Evolutionary conservation across 2,888 invertebrate species (phyloP), one percentile per base, ranked within the genome.

Genomic region (Dysmachus trigonus): DNA sequence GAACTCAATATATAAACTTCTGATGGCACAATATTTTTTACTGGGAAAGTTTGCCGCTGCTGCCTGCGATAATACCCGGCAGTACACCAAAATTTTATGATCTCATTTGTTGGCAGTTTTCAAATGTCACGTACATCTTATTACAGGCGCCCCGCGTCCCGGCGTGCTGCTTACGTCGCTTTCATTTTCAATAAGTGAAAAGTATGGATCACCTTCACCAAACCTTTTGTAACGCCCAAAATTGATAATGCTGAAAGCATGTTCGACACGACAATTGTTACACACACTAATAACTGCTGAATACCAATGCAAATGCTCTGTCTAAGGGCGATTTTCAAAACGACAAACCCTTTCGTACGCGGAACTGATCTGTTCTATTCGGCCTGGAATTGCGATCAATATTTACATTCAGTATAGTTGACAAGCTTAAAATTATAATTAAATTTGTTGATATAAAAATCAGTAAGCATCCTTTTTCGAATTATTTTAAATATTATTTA

Each of bases 91-190:
- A 79, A 51, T 79, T 79, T 51, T 79, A 51, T 79, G 41, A 79
- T 41, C 79, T 79, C 79, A 79, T 79, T 79, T 79, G 79, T 79
- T 79, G 22, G 47, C 79, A 79, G 47, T 79, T 79, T 79, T 51
- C 47, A 41, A 51, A 79, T 51, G 79, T 79, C 79, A 79, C 79
- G 79, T 79, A 79, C 51, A 47, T 51, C 41, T 79, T 79, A 30
- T 79, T 51, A 47, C 79, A n/a, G 73, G 5, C 72, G n/a, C 41
- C 74, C 51, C 79, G 15, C 30, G 1, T n/a, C 13, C 15, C 79
- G 22, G 10, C 77, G 18, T 41, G 10, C 18, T 73, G 73, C 33
- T 27, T 27, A 73, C 73, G 30, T 33, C 35, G 33, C 73, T 31
- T 73, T 73, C 35, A 73, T 31, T 35, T 62, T 73, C 73, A 35